A percentile compares a stretch with the other conserved stretches of the same genome.
Conservation (phyloP, 2,113 vertebrate species). For the Psittacula cyanocephala region DNA sequence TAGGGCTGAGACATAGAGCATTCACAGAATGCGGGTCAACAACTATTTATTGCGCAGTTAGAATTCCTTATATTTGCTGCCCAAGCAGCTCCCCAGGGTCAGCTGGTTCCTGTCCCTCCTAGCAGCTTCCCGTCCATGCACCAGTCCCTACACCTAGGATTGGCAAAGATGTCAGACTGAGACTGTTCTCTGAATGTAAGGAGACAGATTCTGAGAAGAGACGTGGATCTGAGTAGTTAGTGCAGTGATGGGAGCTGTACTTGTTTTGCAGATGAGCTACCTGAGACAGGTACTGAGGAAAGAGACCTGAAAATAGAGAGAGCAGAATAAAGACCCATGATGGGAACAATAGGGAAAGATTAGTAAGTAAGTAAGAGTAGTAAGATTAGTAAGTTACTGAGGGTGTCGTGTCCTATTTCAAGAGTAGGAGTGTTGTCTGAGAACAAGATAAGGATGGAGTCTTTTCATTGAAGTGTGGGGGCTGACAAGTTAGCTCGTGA, state of each 20-base stretch:
- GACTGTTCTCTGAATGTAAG: neutral
- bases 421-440: neutral
- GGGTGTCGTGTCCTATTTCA: neutral
- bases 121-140: no score
- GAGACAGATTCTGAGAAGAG: neutral
- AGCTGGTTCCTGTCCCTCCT: no score
- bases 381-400: neutral
- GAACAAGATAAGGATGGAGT: neutral
- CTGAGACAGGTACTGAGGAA: neutral
- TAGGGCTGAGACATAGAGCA: no score
- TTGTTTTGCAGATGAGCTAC: neutral
- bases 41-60: no score
- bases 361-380: neutral
- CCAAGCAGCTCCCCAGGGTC: no score
- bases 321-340: neutral
- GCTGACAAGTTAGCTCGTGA: neutral
- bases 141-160: neutral
- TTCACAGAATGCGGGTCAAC: no score
- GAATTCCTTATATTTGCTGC: no score
- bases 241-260: neutral
- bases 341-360: neutral
- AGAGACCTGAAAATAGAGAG: neutral
- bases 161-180: neutral
- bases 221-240: neutral
- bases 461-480: neutral